phyloP scores from a whole-genome alignment of 2,888 invertebrate species.

The Acrobasis consociella region DNA sequence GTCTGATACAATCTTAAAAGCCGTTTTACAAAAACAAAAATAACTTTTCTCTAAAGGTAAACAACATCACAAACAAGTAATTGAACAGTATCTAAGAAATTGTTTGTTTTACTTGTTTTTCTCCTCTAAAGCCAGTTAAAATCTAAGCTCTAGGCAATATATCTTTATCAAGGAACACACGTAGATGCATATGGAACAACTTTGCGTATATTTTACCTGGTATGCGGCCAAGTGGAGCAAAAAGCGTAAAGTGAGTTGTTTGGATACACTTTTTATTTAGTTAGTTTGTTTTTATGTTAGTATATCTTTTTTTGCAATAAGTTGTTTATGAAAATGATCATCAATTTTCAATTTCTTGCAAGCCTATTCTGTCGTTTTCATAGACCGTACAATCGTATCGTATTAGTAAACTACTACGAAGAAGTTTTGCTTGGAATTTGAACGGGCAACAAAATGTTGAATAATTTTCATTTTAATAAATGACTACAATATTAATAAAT shows the following conservation, averaged over 20 bases:
- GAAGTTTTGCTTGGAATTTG: too few relatives aligned
- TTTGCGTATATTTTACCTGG: conserved; percentile 11
- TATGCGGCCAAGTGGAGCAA: neutral
- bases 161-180: conserved; percentile 18
- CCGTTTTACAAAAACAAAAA: neutral
- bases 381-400: too few relatives aligned
- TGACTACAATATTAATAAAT: too few relatives aligned
- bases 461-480: too few relatives aligned
- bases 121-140: conserved; percentile 16
- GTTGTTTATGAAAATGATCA: too few relatives aligned
- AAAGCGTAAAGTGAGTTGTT: neutral
- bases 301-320: too few relatives aligned
- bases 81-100: conserved; percentile 10
- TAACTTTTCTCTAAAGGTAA: neutral
- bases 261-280: neutral
- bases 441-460: too few relatives aligned
- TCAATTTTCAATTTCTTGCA: too few relatives aligned
- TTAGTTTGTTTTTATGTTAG: too few relatives aligned
- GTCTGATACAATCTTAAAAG: too few relatives aligned
- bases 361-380: too few relatives aligned
- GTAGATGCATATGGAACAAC: conserved; percentile 11
- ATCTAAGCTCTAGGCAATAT: conserved; percentile 15
- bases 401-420: too few relatives aligned
- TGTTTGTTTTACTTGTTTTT: neutral
- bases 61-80: neutral